Base-by-base conservation (phyloP, 2,888 invertebrate species). In the Hydraecia micacea region DNA sequence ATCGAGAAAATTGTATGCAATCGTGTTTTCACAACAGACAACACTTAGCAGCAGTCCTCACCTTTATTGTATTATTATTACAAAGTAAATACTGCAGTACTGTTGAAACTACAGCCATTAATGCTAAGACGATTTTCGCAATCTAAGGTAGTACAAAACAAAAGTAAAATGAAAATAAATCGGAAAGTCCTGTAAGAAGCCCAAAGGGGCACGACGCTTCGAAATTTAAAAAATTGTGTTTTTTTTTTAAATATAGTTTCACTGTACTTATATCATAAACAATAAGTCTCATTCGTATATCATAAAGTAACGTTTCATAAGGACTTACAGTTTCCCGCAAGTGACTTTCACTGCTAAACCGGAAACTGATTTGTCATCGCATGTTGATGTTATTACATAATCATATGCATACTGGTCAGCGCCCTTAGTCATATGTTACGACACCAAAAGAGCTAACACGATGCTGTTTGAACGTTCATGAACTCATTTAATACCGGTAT, bases 401-500 rank as follows among this genome's bases (percentile, higher is more conserved):
- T 39, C 0, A n/a, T 15, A 52, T n/a, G 42, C 28, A 39, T 49
- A 55, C 63, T 72, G 39, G 28, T n/a, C 74, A 55, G 62, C 36
- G 55, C 62, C 70, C 55, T 70, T 85, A 80, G 65, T 85, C 85
- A 85, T 46, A 21, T 52, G 8, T 80, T 85, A 82, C 70, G 49
- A 63, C 58, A 81, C 18, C 21, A 42, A 49, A 63, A 80, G 36
- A 72, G 15, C 21, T 36, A 75, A 58, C 36, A 70, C 28, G 32
- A 49, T 69, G 36, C 8, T n/a, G 9, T 75, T 60, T 60, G 52
- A 52, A 71, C 58, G 80, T 79, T 85, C 84, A 36, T 84, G 75
- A 87, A 87, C 84, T 87, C 66, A 63, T 75, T 83, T 58, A 36
- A 65, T 65, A 74, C 52, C 68, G 55, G 63, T 75, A 86, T 9